Base-by-base conservation (phyloP, 2,797 vertebrate species). In the Erethizon dorsatum region DNA sequence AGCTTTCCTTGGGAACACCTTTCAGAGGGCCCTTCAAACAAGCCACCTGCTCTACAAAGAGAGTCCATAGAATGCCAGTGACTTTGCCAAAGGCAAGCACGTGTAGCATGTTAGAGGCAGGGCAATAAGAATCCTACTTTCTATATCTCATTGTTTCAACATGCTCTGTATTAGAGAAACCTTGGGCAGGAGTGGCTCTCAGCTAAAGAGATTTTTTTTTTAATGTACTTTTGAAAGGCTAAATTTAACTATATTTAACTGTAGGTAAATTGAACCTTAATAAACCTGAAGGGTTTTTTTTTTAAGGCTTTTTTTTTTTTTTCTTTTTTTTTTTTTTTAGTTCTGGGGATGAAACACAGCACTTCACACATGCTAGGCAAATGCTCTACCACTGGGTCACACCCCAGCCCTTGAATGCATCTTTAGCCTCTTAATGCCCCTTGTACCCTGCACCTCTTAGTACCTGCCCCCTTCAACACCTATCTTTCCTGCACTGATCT, bases 1-100 rank as follows among this genome's bases (percentile, higher is more conserved):
- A 56, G 65, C 45, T 83, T 95, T 83, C 79, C 87, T 89, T 82
- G 33, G 17, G 56, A 93, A 78, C 5, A 78, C 22, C 41, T 45
- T 91, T 91, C 33, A 47, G 31, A 90, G 26, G 18, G 45, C 47
- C 41, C 90, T 95, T 79, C 92, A 93, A 87, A 90, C 73, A 94
- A 84, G 2, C 24, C 31, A 50, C 10, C 26, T 87, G 73, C 57
- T 89, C 85, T 95, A 93, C 22, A 82, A 45, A 8, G 41, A 2
- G 33, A 56, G 50, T 56, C 82, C 12, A 59, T 0, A 88, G 80
- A 88, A 63, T 67, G 87, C 89, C 31, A 82, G 59, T 77, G 78
- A 47, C 5, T n/a, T 71, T 56, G 28, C 37, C 47, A 90, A 93
- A n/a, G 71, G 80, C 54, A 82, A 79, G 45, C 22, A 80, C 0